Base-by-base conservation (phyloP, 2,797 vertebrate genomes). In the Coilia nasus region DNA sequence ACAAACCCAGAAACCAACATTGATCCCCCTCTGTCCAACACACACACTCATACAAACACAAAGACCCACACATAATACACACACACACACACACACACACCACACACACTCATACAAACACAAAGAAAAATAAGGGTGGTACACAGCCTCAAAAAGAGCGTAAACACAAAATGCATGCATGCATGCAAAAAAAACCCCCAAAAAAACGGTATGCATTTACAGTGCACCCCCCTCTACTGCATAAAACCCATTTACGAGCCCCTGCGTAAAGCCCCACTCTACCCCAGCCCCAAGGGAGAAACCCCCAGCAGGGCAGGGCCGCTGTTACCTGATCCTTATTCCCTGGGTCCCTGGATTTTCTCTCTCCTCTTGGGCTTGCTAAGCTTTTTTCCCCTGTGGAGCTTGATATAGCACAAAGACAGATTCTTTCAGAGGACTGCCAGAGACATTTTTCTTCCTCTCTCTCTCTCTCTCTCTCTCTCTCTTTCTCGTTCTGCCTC, bases 371-470 rank as follows among this genome's bases (percentile, higher is more conserved):
- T 60, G 7, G n/a, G 81, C 64, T 78, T 15, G 71, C 71, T 78
- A 78, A 78, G 35, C 71, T 78, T 21, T 19, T 41, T 44, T 54
- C 50, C 50, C 35, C 71, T 21, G 71, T 19, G 15, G 28, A 78
- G 71, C 15, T 19, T 78, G 71, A 41, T 78, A 35, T 71, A 81
- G 44, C 88, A 93, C 92, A 94, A 93, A 90, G 86, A 90, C 93
- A 93, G 92, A 89, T 90, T 91, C 90, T 92, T 92, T 92, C 91
- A 91, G 90, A 93, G 88, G 91, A 87, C 91, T 89, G 92, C 71
- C 35, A 35, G 95, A 95, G 93, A 94, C 96, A 94, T 96, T 94
- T 93, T 95, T 91, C 91, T 94, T 92, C 93, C 91, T 25, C 23
- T 31, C 62, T 67, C 23, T 31, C 10, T 62, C 60, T 25, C 60